These are phyloP conservation scores for Aplidium turbinatum DNA, from an alignment of 23 tunicate genomes.

Conservation along the genomic window DNA sequence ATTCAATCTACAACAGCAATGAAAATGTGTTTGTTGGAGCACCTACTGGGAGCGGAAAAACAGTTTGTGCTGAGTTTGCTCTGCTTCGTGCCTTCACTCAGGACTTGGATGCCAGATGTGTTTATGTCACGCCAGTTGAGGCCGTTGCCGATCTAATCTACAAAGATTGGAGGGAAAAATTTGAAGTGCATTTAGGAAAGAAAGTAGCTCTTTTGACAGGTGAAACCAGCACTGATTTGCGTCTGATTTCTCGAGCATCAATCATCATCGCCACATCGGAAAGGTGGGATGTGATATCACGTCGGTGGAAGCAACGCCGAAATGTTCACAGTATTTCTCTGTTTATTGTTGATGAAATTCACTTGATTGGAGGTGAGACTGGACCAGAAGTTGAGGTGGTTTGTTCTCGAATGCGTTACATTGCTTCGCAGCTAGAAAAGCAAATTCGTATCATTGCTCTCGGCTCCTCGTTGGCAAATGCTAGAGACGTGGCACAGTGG, in stretches of 20 bases:
- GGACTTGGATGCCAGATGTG: conserved; percentile 75
- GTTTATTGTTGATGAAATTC: conserved; percentile 95
- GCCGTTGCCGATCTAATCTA: conserved; percentile 84
- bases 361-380: conserved; percentile 91
- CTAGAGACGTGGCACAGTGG: conserved; percentile 97
- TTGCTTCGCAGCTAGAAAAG: conserved; percentile 90
- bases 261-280: conserved; percentile 91
- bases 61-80: conserved; percentile 97
- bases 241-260: conserved; percentile 68
- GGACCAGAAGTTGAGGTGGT: conserved; percentile 98
- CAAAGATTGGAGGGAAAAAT: conserved; percentile 87
- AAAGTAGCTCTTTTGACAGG: conserved; percentile 83
- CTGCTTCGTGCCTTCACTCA: conserved; percentile 60
- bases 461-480: conserved; percentile 95
- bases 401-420: conserved; percentile 96
- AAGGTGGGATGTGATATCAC: conserved; percentile 97
- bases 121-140: conserved; percentile 90
- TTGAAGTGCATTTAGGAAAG: conserved; percentile 68
- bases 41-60: conserved; percentile 98
- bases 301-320: conserved; percentile 95
- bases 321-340: conserved; percentile 89
- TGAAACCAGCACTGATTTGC: conserved; percentile 93
- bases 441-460: conserved; percentile 85
- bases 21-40: conserved; percentile 95
- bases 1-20: conserved; percentile 91